Conservation (phyloP, 2,888 invertebrate genomes). For the Platycnemis pennipes region DNA sequence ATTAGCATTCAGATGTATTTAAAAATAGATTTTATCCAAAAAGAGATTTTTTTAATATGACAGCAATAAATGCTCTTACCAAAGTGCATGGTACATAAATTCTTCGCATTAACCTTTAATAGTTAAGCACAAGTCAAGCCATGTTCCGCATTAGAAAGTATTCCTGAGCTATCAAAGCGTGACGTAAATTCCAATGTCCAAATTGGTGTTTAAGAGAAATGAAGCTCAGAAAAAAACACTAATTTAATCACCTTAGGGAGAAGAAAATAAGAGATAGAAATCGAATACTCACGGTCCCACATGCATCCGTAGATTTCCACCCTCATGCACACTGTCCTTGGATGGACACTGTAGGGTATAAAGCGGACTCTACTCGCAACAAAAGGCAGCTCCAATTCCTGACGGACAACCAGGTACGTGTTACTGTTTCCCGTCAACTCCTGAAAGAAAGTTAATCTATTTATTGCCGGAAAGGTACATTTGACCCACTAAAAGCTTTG, state of each 20-base stretch:
- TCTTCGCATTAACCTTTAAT: too few relatives aligned
- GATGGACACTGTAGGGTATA: slow-evolving; percentile 92
- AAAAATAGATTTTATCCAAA: too few relatives aligned
- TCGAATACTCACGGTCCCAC: slow-evolving; percentile 85
- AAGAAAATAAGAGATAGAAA: not conserved
- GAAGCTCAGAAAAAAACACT: too few relatives aligned
- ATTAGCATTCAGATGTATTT: too few relatives aligned
- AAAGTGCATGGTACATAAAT: too few relatives aligned
- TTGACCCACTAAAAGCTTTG: not conserved
- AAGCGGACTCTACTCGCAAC: slow-evolving; percentile 92
- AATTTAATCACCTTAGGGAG: too few relatives aligned
- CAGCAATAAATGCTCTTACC: too few relatives aligned
- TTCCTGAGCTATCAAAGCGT: too few relatives aligned
- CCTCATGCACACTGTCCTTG: slow-evolving; percentile 94
- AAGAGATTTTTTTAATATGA: too few relatives aligned
- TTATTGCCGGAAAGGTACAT: slow-evolving; percentile 42
- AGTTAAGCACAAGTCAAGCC: too few relatives aligned
- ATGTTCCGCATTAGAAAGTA: too few relatives aligned
- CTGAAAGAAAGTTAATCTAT: slow-evolving; percentile 79
- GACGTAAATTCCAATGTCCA: not conserved
- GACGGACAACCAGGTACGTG: slow-evolving; percentile 86
- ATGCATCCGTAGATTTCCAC: slow-evolving; percentile 94
- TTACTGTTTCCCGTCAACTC: slow-evolving; percentile 88
- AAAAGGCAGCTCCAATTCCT: slow-evolving; percentile 90
- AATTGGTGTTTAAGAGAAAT: too few relatives aligned